Percentiles rank a stretch among this genome's conserved stretches.
These are phyloP conservation scores for Sitophilus oryzae DNA, from an alignment of 1,140 invertebrate genomes.

Conservation along the genomic window DNA sequence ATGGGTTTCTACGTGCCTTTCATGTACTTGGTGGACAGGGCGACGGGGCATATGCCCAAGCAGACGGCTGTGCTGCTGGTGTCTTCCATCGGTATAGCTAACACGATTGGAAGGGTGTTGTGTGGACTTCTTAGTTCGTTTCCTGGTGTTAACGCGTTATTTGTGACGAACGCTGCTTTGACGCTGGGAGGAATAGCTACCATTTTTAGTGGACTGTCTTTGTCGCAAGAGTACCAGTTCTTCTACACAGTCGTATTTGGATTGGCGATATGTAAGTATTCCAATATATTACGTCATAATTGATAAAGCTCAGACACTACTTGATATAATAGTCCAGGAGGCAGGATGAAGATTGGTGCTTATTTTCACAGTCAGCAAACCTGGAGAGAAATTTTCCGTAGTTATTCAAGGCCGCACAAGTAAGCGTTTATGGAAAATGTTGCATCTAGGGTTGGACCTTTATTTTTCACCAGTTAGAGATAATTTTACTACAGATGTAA, in stretches of 20 bases:
- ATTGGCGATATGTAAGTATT: conserved; percentile 75
- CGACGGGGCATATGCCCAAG: conserved; percentile 45
- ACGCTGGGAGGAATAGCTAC: conserved; percentile 79
- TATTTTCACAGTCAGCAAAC: no score
- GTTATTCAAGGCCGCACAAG: no score
- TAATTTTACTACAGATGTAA: no score
- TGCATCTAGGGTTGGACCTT: no score
- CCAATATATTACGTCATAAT: no score
- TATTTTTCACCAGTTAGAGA: no score
- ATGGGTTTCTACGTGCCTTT: conserved; percentile 96
- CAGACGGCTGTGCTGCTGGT: conserved; percentile 63
- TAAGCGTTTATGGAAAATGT: no score
- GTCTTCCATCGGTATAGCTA: conserved; percentile 84
- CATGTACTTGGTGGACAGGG: conserved; percentile 68
- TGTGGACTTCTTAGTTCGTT: conserved; percentile 78
- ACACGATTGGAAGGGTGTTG: conserved; percentile 80
- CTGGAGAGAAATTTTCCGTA: no score
- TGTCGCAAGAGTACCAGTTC: conserved; percentile 59
- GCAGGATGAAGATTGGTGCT: no score
- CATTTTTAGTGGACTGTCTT: conserved; percentile 67
- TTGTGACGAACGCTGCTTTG: conserved; percentile 86
- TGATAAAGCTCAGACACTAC: no score
- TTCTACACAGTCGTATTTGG: conserved; percentile 80
- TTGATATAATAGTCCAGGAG: no score
- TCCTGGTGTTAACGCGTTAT: conserved; percentile 71